phyloP scores from a whole-genome alignment of 2,797 vertebrate species.

The Halcyon chelicuti region DNA sequence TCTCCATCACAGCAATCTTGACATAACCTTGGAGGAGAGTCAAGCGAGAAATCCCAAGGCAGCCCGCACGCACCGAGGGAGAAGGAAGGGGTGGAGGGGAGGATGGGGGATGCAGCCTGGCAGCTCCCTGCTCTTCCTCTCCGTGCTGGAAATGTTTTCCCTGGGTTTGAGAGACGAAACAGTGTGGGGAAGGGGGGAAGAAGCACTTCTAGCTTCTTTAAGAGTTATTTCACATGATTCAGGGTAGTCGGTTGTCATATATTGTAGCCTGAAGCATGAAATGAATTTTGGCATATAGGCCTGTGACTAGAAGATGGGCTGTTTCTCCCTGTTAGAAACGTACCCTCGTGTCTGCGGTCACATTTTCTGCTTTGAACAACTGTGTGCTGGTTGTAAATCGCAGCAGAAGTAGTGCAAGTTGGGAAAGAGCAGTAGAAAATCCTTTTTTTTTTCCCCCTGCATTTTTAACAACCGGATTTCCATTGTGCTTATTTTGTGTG shows the following conservation, averaged over 20 bases:
- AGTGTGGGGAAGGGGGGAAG: neutral
- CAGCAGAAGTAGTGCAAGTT: neutral
- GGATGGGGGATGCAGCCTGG: accelerated
- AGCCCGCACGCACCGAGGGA: accelerated
- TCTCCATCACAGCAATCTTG: neutral
- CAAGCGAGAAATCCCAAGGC: neutral
- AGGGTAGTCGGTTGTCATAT: neutral
- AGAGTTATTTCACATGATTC: neutral
- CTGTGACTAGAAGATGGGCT: neutral
- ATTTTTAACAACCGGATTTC: neutral
- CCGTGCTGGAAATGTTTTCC: accelerated
- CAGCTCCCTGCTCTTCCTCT: neutral
- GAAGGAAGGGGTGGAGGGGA: neutral
- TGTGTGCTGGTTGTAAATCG: neutral
- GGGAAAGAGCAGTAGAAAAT: neutral
- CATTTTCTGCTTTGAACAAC: neutral
- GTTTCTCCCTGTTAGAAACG: neutral
- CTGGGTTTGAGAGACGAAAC: neutral
- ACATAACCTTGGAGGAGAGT: neutral
- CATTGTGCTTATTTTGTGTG: neutral
- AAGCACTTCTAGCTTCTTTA: neutral
- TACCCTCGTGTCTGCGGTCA: neutral
- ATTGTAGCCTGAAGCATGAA: neutral
- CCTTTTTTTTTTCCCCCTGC: neutral
- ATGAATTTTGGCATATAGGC: neutral